Base-by-base conservation (phyloP, 2,113 vertebrate genomes). In the Chinchilla lanigera region DNA sequence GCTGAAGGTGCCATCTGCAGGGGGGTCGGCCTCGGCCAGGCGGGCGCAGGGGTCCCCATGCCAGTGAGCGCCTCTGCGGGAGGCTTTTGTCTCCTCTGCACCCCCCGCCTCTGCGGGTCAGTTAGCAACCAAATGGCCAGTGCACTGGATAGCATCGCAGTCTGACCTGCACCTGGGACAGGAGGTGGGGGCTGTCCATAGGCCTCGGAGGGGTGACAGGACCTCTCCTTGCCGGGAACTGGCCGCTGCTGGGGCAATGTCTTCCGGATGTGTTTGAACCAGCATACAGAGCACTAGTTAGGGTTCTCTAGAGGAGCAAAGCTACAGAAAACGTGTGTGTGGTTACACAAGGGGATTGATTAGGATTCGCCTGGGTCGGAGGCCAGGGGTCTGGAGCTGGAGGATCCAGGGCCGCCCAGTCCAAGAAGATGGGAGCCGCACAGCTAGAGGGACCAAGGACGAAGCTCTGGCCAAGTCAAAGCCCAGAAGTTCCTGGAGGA, bases 81-180 rank as follows among this genome's bases (percentile, higher is more conserved):
- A 35, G 60, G 28, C 47, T 77, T 50, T 95, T 91, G 95, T 98
- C 98, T 84, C 47, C 5, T 96, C 96, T 97, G 84, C 98, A 98
- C 98, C 98, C 98, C 97, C 98, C 5, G 95, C 96, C 97, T 99
- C 99, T 98, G 98, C 97, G 98, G 97, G 98, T 99, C 98, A 98
- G 99, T 98, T 98, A 98, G 96, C 98, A 94, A 95, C 98, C 98
- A 98, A 98, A 98, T 96, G 98, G 95, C 94, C 95, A 96, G 97
- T 97, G 97, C 98, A 98, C 96, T 98, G 92, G 96, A 95, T 95
- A 95, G 56, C 86, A 91, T 98, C 63, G 44, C 83, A 88, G 13
- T 26, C 28, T 19, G 50, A 10, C 41, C 44, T 22, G 35, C 12
- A 75, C 35, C 1, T 0, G 6, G 17, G 6, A 13, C 0, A 8